Evolutionary conservation across 1,140 invertebrate species (phyloP), one percentile per base, ranked within the genome.

Genomic region (Eriocheir sinensis): DNA sequence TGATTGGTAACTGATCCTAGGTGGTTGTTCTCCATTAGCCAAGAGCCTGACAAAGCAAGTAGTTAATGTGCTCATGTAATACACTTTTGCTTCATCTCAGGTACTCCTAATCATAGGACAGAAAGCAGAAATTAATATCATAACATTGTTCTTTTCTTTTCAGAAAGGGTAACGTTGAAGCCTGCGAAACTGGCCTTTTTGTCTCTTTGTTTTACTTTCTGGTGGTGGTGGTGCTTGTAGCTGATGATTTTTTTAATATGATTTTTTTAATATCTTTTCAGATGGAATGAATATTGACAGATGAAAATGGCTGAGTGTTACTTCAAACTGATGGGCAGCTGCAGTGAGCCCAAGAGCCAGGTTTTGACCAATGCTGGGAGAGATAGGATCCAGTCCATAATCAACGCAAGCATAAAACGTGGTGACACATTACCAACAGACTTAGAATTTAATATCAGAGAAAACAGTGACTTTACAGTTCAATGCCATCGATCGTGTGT

Each of bases 381-480:
- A 15, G 38, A 89, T 17, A 41, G 38, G 15, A 89, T 89, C 40
- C 38, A 41, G 32, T 89, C 88, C 8, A 41, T 89, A 17, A 89
- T 41, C 38, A 41, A 41, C 15, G 21, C 21, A 38, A 89, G 38
- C 15, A 21, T 40, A 41, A 32, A 89, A 44, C 44, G 38, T 89
- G 88, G 88, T 44, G 88, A 89, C 17, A 38, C 88, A 38, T 89
- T 89, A 12, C 40, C 88, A 89, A 89, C 88, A 38, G 88, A 89
- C 38, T 89, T 41, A 89, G 88, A 89, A 41, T 89, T 41, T 12
- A 17, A 8, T 21, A 89, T 89, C 88, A 89, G 88, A 21, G 32
- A 89, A 17, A 32, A 89, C 32, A 89, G 44, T 17, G 38, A 38
- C 30, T 89, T 17, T 89, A 89, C 21, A 40, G 38, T 41, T 15